A percentile compares a stretch with the other conserved stretches of the same genome.
These are phyloP conservation scores for Ariolimax columbianus DNA, from an alignment of 2,888 invertebrate species.

Conservation along the genomic window DNA sequence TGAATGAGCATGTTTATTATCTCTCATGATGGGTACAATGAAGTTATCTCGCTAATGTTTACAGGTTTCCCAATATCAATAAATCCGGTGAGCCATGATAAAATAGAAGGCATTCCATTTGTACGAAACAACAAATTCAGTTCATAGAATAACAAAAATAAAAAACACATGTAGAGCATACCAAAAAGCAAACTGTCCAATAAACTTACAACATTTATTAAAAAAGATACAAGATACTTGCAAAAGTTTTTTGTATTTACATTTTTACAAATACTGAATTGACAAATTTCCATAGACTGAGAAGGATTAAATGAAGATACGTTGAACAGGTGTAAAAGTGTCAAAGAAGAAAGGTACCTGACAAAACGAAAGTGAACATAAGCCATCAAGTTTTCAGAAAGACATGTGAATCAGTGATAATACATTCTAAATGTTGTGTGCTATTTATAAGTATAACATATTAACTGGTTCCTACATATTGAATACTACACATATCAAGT, in stretches of 20 bases:
- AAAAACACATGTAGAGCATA: not conserved
- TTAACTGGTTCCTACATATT: not conserved
- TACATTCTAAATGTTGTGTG: too few species aligned
- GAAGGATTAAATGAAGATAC: too few species aligned
- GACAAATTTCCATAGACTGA: not conserved
- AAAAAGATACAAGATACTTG: not conserved
- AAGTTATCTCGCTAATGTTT: too few species aligned
- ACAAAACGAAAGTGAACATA: not conserved
- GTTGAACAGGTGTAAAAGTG: not conserved
- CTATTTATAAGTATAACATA: too few species aligned
- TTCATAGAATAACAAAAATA: not conserved
- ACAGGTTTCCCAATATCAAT: too few species aligned
- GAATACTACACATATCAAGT: not conserved
- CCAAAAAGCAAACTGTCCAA: not conserved
- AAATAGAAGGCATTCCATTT: too few species aligned
- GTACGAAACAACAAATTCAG: too few species aligned
- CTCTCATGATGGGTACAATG: too few species aligned
- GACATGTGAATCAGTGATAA: too few species aligned
- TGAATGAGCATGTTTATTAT: too few species aligned
- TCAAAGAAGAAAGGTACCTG: not conserved
- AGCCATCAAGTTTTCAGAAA: too few species aligned
- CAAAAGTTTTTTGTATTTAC: constrained; percentile 1
- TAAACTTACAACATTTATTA: not conserved
- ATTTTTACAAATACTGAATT: not conserved
- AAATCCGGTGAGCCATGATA: too few species aligned